Percentiles rank a stretch among this genome's conserved stretches.
These are phyloP conservation scores for Phymatocera aterrima DNA, from an alignment of 2,888 invertebrate genomes.

Conservation along the genomic window DNA sequence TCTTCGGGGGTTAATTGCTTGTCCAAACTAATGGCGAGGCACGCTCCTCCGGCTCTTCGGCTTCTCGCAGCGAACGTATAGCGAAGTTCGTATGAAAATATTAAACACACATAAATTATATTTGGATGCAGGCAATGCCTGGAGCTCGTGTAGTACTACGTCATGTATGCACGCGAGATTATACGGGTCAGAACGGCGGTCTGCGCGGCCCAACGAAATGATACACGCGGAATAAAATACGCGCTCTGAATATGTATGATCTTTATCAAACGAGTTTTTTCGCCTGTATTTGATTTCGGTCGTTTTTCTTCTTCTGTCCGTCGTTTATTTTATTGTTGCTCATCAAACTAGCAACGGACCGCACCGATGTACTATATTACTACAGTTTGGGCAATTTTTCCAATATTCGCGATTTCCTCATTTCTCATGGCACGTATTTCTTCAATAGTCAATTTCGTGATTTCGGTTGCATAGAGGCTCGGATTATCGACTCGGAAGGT, in stretches of 20 bases:
- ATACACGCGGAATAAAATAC: not conserved
- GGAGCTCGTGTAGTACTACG: not conserved
- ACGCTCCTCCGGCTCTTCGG: not conserved
- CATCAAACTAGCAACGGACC: no score
- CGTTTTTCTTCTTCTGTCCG: not conserved
- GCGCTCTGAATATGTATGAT: conserved; percentile 37
- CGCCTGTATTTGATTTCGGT: not conserved
- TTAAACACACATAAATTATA: conserved; percentile 38
- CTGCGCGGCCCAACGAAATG: not conserved
- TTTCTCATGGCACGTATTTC: no score
- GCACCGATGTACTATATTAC: no score
- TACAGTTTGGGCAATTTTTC: no score
- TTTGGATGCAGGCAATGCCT: not conserved
- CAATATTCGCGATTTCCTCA: no score
- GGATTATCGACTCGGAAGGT: no score
- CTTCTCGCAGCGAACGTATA: not conserved
- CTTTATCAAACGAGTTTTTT: conserved; percentile 22
- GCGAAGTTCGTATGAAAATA: conserved; percentile 13
- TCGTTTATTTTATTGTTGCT: not conserved
- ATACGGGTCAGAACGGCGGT: not conserved
- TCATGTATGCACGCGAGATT: not conserved
- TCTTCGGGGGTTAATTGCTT: conserved; percentile 4
- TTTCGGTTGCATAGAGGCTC: no score
- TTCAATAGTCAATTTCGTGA: no score
- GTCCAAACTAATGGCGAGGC: not conserved